Evolutionary conservation across 2,113 vertebrate species (phyloP).

Genomic region (Xenopus tropicalis): DNA sequence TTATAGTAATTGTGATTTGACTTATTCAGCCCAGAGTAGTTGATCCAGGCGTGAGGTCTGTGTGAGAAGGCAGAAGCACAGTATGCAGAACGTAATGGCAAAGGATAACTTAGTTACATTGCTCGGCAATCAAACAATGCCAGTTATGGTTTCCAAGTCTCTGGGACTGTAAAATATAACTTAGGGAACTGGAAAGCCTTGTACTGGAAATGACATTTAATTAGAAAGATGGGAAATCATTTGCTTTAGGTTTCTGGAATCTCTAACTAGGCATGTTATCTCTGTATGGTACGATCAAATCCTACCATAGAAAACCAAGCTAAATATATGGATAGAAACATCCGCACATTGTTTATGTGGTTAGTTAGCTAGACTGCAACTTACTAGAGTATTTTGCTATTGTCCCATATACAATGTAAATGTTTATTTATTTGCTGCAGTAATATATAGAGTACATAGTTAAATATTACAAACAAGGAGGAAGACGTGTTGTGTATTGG

Average conservation of each 20-base stretch:
- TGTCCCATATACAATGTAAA: constrained; percentile 67
- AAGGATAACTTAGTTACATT: too few species aligned
- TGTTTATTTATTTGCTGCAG: constrained; percentile 79
- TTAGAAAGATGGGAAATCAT: too few species aligned
- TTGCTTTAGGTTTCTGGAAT: background rate
- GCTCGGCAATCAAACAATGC: background rate
- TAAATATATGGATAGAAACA: background rate
- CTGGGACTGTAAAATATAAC: constrained; percentile 13
- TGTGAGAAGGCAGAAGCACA: too few species aligned
- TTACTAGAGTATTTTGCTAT: constrained; percentile 74
- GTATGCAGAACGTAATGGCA: too few species aligned
- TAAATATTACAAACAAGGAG: constrained; percentile 68
- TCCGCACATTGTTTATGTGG: background rate
- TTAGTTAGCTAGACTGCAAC: constrained; percentile 63
- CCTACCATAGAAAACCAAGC: background rate
- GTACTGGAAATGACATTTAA: background rate
- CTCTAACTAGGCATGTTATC: too few species aligned
- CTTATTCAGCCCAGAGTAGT: too few species aligned
- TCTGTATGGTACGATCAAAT: too few species aligned
- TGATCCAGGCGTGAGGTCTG: too few species aligned
- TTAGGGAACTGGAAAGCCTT: constrained; percentile 4
- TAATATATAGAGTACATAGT: constrained; percentile 76
- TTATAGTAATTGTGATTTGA: too few species aligned
- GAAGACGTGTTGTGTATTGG: constrained; percentile 61
- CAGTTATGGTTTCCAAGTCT: constrained; percentile 3